phyloP scores from a whole-genome alignment of 1,140 invertebrate species.

The Orius insidiosus region DNA sequence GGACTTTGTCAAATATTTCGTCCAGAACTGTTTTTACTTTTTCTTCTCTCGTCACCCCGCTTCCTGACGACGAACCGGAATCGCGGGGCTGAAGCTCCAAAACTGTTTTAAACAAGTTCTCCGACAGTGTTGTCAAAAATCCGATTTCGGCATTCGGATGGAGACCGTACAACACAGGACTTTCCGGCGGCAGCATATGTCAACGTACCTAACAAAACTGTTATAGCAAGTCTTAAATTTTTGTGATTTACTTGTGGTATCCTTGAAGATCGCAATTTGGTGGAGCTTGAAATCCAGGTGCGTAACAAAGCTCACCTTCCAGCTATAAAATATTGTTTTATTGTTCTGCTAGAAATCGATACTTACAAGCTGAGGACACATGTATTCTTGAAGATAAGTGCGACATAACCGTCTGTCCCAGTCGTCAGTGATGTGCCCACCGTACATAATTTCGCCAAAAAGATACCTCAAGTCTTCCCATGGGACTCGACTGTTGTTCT shows the following conservation, averaged over 20 bases:
- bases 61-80: conserved; percentile 42
- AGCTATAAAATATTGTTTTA: conserved; percentile 29
- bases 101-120: conserved; percentile 73
- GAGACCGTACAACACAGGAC: conserved; percentile 75
- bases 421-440: conserved; percentile 90
- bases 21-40: conserved; percentile 68
- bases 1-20: conserved; percentile 76
- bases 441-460: conserved; percentile 95
- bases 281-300: conserved; percentile 65
- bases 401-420: conserved; percentile 79
- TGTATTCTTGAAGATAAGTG: conserved; percentile 76
- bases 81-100: conserved; percentile 85
- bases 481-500: conserved; percentile 69
- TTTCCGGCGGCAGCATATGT: conserved; percentile 67
- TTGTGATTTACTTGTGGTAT: conserved; percentile 43
- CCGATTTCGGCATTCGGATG: conserved; percentile 93
- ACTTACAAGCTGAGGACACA: conserved; percentile 61
- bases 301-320: conserved; percentile 67
- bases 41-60: conserved; percentile 57
- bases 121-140: conserved; percentile 70
- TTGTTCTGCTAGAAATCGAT: neutral
- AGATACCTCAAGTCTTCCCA: conserved; percentile 87
- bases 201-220: conserved; percentile 44
- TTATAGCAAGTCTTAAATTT: neutral
- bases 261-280: conserved; percentile 70